These are phyloP conservation scores for Vulpes ferrilata DNA, from an alignment of 2,113 vertebrate species.

Conservation along the genomic window DNA sequence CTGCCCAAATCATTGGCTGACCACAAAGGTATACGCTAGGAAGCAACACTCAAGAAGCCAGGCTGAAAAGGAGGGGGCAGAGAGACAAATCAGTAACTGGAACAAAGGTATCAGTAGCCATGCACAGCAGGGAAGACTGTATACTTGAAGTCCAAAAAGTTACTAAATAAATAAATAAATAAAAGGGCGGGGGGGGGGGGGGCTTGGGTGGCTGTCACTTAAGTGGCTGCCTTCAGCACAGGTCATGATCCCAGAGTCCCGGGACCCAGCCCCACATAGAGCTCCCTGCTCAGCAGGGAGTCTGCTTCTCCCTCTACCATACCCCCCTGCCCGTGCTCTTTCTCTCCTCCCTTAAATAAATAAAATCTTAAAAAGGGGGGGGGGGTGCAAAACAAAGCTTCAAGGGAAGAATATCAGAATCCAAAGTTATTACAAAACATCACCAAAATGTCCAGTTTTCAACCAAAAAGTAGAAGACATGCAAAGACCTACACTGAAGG, in stretches of 20 bases:
- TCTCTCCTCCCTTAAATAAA: no score
- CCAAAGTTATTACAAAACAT: background rate
- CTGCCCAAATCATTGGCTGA: background rate
- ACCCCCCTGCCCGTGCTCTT: no score
- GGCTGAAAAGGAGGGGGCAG: background rate
- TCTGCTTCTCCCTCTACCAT: no score
- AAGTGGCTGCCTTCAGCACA: no score
- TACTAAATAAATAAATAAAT: background rate
- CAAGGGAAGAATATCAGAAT: background rate
- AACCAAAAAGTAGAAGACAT: background rate
- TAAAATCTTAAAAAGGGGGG: no score
- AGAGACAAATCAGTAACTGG: background rate
- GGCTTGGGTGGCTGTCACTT: no score
- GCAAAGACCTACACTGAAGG: background rate
- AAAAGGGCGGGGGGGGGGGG: no score
- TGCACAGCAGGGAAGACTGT: background rate
- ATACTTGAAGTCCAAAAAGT: background rate
- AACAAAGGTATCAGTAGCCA: background rate
- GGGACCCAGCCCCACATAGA: no score
- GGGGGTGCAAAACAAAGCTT: background rate
- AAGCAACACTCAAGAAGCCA: background rate
- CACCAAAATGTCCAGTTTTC: background rate
- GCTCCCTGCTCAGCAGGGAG: no score
- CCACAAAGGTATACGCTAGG: background rate
- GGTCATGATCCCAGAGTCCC: no score